These are phyloP conservation scores for Mixornis gularis DNA, from an alignment of 2,113 vertebrate species.

Conservation along the genomic window DNA sequence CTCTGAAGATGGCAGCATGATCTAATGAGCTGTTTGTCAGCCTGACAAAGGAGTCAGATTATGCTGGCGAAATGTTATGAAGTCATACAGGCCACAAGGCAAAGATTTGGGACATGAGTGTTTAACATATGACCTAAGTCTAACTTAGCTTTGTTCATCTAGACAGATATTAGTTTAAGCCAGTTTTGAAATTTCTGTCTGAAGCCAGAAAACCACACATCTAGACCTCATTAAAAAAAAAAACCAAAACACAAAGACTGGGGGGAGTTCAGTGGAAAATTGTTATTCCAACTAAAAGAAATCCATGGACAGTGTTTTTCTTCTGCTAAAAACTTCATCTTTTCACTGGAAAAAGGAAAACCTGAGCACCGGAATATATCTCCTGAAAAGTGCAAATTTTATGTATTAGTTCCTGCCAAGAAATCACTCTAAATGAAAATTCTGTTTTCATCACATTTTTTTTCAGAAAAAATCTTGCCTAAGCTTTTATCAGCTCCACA, in stretches of 20 bases:
- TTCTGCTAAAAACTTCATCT: neutral
- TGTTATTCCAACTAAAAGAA: neutral
- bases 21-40: neutral
- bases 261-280: neutral
- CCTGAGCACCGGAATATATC: neutral
- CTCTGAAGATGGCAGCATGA: neutral
- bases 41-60: neutral
- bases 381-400: neutral
- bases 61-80: neutral
- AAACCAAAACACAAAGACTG: neutral
- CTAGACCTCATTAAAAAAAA: neutral
- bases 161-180: neutral
- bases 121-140: neutral
- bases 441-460: neutral
- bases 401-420: neutral
- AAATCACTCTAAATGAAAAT: neutral
- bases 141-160: neutral
- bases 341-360: neutral
- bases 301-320: neutral
- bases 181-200: neutral
- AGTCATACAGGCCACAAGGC: neutral
- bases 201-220: constrained; percentile 20
- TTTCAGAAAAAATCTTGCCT: neutral
- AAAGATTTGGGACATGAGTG: neutral
- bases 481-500: neutral